These are phyloP conservation scores for Pelagia noctiluca DNA, from an alignment of 30 jellyfish, hydroid and myxozoan genomes.

Conservation along the genomic window DNA sequence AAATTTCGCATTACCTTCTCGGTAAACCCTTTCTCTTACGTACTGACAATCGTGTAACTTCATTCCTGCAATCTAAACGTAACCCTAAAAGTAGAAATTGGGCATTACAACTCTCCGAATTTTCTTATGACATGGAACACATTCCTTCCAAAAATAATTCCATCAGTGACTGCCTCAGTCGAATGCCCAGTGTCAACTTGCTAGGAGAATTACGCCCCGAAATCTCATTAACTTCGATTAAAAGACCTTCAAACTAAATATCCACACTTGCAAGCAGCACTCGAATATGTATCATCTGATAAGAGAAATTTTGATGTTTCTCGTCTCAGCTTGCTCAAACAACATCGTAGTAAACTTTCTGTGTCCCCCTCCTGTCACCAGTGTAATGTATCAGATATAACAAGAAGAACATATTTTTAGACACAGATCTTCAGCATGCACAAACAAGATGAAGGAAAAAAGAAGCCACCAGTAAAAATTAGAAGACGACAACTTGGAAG, in stretches of 20 bases:
- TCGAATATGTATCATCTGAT: slow-evolving; percentile 32
- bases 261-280: too few species aligned
- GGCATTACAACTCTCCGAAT: slow-evolving; percentile 15
- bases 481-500: too few species aligned
- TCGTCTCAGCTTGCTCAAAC: slow-evolving; percentile 10
- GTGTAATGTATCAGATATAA: too few species aligned
- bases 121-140: slow-evolving; percentile 17
- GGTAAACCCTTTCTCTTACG: slow-evolving; percentile 48
- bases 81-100: slow-evolving; percentile 28
- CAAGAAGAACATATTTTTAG: too few species aligned
- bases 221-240: slow-evolving; percentile 6
- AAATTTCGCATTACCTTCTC: slow-evolving; percentile 27
- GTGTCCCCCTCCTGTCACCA: too few species aligned
- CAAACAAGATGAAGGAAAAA: too few species aligned
- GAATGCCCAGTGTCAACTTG: slow-evolving; percentile 36
- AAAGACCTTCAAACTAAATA: slow-evolving; percentile 23
- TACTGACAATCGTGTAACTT: slow-evolving; percentile 40
- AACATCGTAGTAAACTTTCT: slow-evolving; percentile 12
- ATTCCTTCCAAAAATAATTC: slow-evolving; percentile 3
- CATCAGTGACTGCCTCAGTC: slow-evolving; percentile 57
- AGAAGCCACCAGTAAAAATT: too few species aligned
- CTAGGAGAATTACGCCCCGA: slow-evolving; percentile 26
- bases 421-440: too few species aligned
- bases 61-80: slow-evolving; percentile 41
- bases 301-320: slow-evolving; percentile 20